phyloP scores from a whole-genome alignment of 2,888 invertebrate species.

The Imbricaverruca yamaguchii region DNA sequence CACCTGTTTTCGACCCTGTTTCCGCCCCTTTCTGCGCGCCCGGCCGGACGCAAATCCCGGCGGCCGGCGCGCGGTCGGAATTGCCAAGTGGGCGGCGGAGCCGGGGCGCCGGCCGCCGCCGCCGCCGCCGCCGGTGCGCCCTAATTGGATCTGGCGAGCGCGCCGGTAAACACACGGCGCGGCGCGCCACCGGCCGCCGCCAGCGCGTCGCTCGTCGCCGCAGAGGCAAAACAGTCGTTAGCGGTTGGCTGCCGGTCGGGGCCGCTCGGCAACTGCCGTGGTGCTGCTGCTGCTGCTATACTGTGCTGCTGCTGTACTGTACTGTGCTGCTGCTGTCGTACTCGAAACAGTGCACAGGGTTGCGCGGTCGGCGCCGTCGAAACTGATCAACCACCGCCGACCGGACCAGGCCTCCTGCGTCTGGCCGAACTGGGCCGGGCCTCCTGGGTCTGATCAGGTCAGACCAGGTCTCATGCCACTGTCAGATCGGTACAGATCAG shows the following conservation, averaged over 20 bases:
- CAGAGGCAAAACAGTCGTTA: neutral
- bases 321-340: too few relatives aligned
- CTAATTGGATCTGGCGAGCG: neutral
- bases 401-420: too few relatives aligned
- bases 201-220: neutral
- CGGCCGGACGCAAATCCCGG: neutral
- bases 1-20: constrained; percentile 9
- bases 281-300: too few relatives aligned
- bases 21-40: neutral
- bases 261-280: too few relatives aligned
- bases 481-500: too few relatives aligned
- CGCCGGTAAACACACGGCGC: neutral
- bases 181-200: neutral
- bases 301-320: too few relatives aligned
- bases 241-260: neutral
- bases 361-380: too few relatives aligned
- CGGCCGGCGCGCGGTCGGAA: neutral
- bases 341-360: too few relatives aligned
- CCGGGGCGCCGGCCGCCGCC: neutral
- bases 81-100: neutral
- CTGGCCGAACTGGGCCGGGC: too few relatives aligned
- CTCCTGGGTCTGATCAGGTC: too few relatives aligned
- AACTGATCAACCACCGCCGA: too few relatives aligned
- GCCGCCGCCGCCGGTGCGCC: neutral
- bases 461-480: too few relatives aligned